phyloP scores from a whole-genome alignment of 2,797 vertebrate species.

The Acipenser ruthenus region DNA sequence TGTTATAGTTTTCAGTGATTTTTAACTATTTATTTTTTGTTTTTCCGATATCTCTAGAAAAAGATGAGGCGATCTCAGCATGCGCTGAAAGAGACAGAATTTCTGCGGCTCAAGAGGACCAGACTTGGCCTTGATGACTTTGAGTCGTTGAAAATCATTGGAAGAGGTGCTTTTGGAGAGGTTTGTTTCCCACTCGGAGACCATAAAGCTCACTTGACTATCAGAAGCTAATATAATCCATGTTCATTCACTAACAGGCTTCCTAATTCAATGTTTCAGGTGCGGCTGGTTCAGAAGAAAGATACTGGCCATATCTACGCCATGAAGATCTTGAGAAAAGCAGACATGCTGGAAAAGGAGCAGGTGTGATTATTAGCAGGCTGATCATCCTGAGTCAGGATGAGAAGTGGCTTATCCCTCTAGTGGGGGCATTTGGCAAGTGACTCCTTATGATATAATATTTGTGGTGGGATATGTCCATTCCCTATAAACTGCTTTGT shows the following conservation, averaged over 20 bases:
- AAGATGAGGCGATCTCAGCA: slow-evolving; percentile 88
- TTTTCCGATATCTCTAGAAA: slow-evolving; percentile 58
- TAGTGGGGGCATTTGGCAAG: no score
- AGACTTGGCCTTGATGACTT: slow-evolving; percentile 91
- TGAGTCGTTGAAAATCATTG: slow-evolving; percentile 94
- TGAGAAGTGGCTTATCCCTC: no score
- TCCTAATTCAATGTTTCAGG: slow-evolving; percentile 47
- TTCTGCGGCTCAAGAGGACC: slow-evolving; percentile 88
- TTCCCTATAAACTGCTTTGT: no score
- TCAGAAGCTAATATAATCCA: no score
- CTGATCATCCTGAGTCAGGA: no score
- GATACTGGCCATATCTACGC: slow-evolving; percentile 97
- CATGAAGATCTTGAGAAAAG: slow-evolving; percentile 96
- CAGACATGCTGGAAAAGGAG: slow-evolving; percentile 97
- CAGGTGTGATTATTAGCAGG: slow-evolving; percentile 59
- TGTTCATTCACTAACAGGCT: no score
- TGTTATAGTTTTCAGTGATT: no score
- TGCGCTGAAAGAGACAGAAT: slow-evolving; percentile 93
- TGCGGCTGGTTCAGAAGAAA: slow-evolving; percentile 94
- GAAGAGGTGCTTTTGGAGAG: slow-evolving; percentile 95
- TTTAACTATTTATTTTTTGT: no score
- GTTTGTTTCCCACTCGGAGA: slow-evolving; percentile 42
- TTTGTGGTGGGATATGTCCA: no score
- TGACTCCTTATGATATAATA: no score
- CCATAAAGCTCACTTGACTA: no score